A percentile compares a stretch with the other conserved stretches of the same genome.
Evolutionary conservation across 1,140 invertebrate genomes (phyloP).

Genomic region (Plutomurus gul): DNA sequence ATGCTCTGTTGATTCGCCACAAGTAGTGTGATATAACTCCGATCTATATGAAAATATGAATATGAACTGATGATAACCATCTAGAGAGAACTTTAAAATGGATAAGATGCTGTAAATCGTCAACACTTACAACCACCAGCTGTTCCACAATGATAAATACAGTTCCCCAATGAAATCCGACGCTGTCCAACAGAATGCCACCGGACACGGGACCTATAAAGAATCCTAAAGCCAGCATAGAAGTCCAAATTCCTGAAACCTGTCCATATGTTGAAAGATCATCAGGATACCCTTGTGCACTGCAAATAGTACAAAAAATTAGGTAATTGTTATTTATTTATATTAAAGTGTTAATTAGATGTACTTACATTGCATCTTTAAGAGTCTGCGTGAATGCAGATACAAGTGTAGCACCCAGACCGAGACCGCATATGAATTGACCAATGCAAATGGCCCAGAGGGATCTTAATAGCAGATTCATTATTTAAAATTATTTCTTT

Average conservation of each 20-base stretch:
- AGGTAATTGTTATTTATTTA: background rate
- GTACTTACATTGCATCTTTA: slow-evolving; percentile 69
- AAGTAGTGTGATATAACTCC: background rate
- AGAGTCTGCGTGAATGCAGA: slow-evolving; percentile 80
- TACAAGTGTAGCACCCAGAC: slow-evolving; percentile 78
- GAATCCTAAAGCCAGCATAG: slow-evolving; percentile 78
- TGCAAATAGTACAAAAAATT: slow-evolving; percentile 44
- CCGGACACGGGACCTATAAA: slow-evolving; percentile 79
- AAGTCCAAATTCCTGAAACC: slow-evolving; percentile 82
- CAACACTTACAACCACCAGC: slow-evolving; percentile 65
- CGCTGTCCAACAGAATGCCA: slow-evolving; percentile 73
- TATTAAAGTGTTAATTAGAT: background rate
- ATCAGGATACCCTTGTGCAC: slow-evolving; percentile 74
- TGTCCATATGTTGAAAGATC: slow-evolving; percentile 80
- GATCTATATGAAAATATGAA: background rate
- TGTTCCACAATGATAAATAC: slow-evolving; percentile 73
- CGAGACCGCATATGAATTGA: slow-evolving; percentile 75
- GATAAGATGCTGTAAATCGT: background rate
- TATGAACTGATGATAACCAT: background rate
- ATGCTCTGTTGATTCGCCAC: background rate
- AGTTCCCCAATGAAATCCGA: slow-evolving; percentile 72
- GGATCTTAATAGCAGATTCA: too few relatives aligned
- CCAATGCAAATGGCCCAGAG: slow-evolving; percentile 71
- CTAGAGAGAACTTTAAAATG: too few relatives aligned
- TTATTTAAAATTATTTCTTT: too few relatives aligned